These are phyloP conservation scores for Cydia pomonella DNA, from an alignment of 1,140 invertebrate genomes.

Conservation along the genomic window DNA sequence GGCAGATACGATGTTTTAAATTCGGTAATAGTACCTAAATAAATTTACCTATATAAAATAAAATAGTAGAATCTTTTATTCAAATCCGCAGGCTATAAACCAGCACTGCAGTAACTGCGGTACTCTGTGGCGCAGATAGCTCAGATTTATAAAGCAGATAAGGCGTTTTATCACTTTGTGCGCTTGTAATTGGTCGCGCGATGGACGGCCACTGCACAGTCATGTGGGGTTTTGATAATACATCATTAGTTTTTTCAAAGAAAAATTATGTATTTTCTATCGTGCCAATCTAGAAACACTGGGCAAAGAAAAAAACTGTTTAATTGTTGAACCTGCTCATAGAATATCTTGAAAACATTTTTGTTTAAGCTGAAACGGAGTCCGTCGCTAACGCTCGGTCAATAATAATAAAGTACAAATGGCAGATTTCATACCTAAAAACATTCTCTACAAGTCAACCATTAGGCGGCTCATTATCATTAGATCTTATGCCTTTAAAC, in stretches of 20 bases:
- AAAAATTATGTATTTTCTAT: not conserved
- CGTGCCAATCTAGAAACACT: too few relatives aligned
- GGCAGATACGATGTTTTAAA: conserved; percentile 35
- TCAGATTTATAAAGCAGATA: conserved; percentile 34
- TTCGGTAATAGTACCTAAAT: not conserved
- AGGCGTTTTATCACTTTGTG: conserved; percentile 37
- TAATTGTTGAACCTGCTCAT: too few relatives aligned
- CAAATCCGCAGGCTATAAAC: not conserved
- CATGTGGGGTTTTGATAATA: not conserved
- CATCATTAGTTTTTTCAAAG: not conserved
- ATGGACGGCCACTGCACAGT: conserved; percentile 2
- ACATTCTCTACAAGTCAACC: too few relatives aligned
- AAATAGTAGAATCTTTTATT: not conserved
- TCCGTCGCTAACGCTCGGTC: too few relatives aligned
- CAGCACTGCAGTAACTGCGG: not conserved
- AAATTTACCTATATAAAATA: too few relatives aligned
- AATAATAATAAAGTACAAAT: too few relatives aligned
- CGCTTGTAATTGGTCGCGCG: conserved; percentile 36
- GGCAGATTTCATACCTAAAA: too few relatives aligned
- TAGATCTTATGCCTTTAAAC: too few relatives aligned
- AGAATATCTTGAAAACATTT: too few relatives aligned
- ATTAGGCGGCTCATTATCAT: too few relatives aligned
- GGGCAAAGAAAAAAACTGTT: too few relatives aligned
- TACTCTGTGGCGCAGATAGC: conserved; percentile 29
- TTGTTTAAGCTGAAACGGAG: too few relatives aligned